Evolutionary conservation across 1,140 invertebrate genomes (phyloP), one percentile per base, ranked within the genome.

Genomic region (Drosophila tropicalis): DNA sequence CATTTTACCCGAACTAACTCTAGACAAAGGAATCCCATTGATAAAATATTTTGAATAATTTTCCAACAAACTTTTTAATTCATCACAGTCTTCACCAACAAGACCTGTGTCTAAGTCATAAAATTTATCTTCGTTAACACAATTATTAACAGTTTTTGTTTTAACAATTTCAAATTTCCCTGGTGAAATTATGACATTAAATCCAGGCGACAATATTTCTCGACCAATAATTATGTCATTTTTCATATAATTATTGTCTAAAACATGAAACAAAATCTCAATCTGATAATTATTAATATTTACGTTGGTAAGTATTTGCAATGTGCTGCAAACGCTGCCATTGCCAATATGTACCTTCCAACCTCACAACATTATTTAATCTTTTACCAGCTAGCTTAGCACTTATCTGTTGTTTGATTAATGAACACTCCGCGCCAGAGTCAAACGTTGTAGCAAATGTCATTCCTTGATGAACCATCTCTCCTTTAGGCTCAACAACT

Each of bases 211-310:
- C 44, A 70, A 39, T 41, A 66, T 51, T 70, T 74, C 72, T 69
- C 72, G 72, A 61, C 72, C 62, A 63, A 75, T 57, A 55, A 61
- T 19, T 44, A 75, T 67, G 32, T 76, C 68, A 63, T 76, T 76
- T 22, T 60, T 51, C 58, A 70, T 54, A 66, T 75, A n/a, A 9
- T 61, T 29, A 61, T 67, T 40, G 15, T 51, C 44, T 4, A 75
- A 58, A 40, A 65, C 72, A 68, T 75, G 68, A 29, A 75, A 75
- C 61, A 76, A 62, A 2, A 76, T 34, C 29, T 76, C 73, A 62
- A 76, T 63, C 55, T 19, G 55, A 54, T 76, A 44, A 22, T 67
- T 5, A 40, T 62, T 17, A 39, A 60, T 60, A 17, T 12, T 19
- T 47, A 62, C 40, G 17, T 44, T 41, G 17, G 15, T 62, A 13